Percentiles rank a stretch among this genome's conserved stretches.
phyloP scores from a whole-genome alignment of 2,888 invertebrate species.

The Aricia artaxerxes region DNA sequence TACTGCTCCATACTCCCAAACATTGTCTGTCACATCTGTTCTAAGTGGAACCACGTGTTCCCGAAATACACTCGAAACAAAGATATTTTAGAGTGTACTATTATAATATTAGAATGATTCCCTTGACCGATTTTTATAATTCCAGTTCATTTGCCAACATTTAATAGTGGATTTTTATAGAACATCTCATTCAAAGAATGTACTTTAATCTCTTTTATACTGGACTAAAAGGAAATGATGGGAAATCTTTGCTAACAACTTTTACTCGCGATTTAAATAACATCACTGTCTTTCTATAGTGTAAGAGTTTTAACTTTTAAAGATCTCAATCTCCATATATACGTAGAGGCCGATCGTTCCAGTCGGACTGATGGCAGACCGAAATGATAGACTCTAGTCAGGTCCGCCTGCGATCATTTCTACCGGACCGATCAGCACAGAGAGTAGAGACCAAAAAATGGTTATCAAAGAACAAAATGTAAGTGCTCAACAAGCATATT shows the following conservation, averaged over 20 bases:
- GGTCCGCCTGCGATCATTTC: too few relatives aligned
- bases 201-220: not conserved
- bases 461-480: not conserved
- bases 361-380: too few relatives aligned
- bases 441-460: too few relatives aligned
- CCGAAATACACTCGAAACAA: not conserved
- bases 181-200: not conserved
- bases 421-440: too few relatives aligned
- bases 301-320: too few relatives aligned
- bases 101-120: not conserved
- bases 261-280: too few relatives aligned
- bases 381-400: too few relatives aligned
- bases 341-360: too few relatives aligned
- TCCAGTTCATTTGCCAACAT: slow-evolving; percentile 22
- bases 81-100: not conserved
- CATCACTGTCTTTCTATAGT: too few relatives aligned
- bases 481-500: slow-evolving; percentile 1
- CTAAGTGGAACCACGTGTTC: not conserved
- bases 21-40: slow-evolving; percentile 10
- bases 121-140: slow-evolving; percentile 31
- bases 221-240: not conserved
- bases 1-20: not conserved
- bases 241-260: not conserved
- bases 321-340: too few relatives aligned
- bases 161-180: slow-evolving; percentile 10